Evolutionary conservation across 2,113 vertebrate species (phyloP).

Genomic region (Notothenia rossii): DNA sequence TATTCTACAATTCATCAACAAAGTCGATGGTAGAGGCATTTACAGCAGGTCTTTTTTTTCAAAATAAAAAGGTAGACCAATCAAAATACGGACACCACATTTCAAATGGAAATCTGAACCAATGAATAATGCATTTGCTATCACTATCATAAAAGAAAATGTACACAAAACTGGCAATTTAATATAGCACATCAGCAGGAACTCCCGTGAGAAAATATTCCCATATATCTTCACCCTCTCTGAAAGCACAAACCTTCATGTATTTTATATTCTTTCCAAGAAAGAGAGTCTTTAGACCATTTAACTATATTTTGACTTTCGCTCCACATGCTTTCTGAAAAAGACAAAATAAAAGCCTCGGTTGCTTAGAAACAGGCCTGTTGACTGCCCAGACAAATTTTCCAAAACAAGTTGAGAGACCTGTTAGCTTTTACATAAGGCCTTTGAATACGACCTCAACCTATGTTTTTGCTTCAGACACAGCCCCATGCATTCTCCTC

Average conservation of each 20-base stretch:
- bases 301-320: background rate
- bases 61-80: background rate
- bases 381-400: conserved; percentile 35
- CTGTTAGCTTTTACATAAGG: conserved; percentile 40
- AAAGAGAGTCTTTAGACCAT: conserved; percentile 14
- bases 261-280: no score
- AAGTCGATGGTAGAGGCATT: background rate
- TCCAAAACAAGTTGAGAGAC: conserved; percentile 48
- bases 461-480: conserved; percentile 9
- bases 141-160: conserved; percentile 1
- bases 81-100: conserved; percentile 9
- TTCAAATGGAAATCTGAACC: conserved; percentile 38
- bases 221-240: no score
- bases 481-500: background rate
- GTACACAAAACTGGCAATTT: background rate
- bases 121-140: conserved; percentile 39
- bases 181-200: background rate
- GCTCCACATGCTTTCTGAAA: conserved; percentile 6
- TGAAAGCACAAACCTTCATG: conserved; percentile 4
- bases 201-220: background rate
- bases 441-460: conserved; percentile 38
- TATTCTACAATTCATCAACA: conserved; percentile 33
- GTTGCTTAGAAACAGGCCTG: conserved; percentile 67
- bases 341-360: conserved; percentile 35
- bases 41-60: conserved; percentile 21